Percentiles rank a stretch among this genome's conserved stretches.
These are phyloP conservation scores for Helobdella robusta DNA, from an alignment of 2,888 invertebrate species.

Conservation along the genomic window DNA sequence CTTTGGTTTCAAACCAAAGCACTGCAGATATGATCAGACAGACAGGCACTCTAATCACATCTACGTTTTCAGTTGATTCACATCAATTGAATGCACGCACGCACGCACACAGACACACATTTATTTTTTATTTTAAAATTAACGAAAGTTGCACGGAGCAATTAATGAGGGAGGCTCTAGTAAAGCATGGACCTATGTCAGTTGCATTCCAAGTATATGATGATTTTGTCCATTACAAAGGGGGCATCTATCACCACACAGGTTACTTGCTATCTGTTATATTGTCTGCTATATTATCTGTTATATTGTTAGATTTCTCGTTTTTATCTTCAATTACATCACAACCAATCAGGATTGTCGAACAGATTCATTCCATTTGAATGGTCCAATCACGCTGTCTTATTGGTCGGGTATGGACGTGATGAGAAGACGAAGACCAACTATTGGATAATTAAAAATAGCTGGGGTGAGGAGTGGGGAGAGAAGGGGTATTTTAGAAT, in stretches of 20 bases:
- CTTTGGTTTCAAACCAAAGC: no score
- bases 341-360: constrained; percentile 26
- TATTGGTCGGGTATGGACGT: constrained; percentile 52
- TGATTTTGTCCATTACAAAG: constrained; percentile 44
- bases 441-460: constrained; percentile 50
- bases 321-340: no score
- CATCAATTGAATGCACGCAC: no score
- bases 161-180: constrained; percentile 49
- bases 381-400: constrained; percentile 52
- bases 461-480: constrained; percentile 48
- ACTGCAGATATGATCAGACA: no score
- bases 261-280: no score
- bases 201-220: constrained; percentile 51
- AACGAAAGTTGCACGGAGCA: constrained; percentile 53
- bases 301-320: no score
- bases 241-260: constrained; percentile 52
- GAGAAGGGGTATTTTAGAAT: constrained; percentile 48
- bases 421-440: constrained; percentile 43
- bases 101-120: no score
- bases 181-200: constrained; percentile 51
- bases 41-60: no score
- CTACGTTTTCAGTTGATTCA: no score
- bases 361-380: constrained; percentile 51
- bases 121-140: no score
- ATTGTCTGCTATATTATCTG: no score